phyloP scores from a whole-genome alignment of 2,888 invertebrate genomes.

The Mamestra brassicae region DNA sequence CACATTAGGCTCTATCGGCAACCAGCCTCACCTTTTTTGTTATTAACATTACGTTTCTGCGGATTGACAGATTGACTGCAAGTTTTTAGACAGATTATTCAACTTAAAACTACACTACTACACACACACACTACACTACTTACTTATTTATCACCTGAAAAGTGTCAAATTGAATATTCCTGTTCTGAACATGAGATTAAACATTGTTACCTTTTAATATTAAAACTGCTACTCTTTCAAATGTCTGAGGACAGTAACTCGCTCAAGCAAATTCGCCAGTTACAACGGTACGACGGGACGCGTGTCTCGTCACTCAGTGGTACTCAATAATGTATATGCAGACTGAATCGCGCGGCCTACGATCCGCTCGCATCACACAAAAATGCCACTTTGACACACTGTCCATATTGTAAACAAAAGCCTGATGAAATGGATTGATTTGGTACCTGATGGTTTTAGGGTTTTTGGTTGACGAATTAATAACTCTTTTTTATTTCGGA shows the following conservation, averaged over 20 bases:
- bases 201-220: too few species aligned
- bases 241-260: constrained; percentile 8
- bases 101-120: too few species aligned
- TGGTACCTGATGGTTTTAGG: constrained; percentile 3
- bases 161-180: too few species aligned
- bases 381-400: constrained; percentile 53
- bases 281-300: constrained; percentile 41
- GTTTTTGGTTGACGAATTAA: not conserved
- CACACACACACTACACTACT: too few species aligned
- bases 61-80: too few species aligned
- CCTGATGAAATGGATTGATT: constrained; percentile 46
- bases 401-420: constrained; percentile 41
- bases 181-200: too few species aligned
- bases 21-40: too few species aligned
- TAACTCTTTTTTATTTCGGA: not conserved
- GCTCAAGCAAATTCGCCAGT: constrained; percentile 26
- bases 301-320: constrained; percentile 89
- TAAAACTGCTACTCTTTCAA: not conserved
- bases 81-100: too few species aligned
- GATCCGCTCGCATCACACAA: constrained; percentile 75
- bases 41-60: too few species aligned
- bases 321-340: constrained; percentile 88
- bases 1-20: not conserved
- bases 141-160: too few species aligned
- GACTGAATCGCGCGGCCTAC: constrained; percentile 71